These are phyloP conservation scores for Ostrea edulis DNA, from an alignment of 1,140 invertebrate species.

Conservation along the genomic window DNA sequence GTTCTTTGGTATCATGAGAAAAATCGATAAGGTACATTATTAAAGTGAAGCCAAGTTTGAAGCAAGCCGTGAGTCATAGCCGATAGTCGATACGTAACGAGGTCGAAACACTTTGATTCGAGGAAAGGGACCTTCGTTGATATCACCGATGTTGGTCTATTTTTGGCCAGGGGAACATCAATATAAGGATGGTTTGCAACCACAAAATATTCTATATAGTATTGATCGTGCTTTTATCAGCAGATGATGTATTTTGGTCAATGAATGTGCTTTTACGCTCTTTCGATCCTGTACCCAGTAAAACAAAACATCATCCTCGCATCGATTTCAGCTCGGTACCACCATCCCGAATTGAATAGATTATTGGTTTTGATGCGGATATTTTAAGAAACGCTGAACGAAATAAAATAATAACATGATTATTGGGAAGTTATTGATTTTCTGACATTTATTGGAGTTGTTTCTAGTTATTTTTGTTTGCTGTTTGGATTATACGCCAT, in stretches of 20 bases:
- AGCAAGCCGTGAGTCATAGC: slow-evolving; percentile 7
- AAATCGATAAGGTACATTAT: slow-evolving; percentile 19
- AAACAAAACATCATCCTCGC: not conserved
- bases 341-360: not conserved
- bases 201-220: slow-evolving; percentile 1
- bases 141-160: not conserved
- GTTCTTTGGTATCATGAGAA: not conserved
- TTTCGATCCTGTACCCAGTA: not conserved
- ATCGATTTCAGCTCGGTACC: not conserved
- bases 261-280: not conserved
- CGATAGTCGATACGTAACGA: slow-evolving; percentile 2
- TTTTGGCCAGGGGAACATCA: not conserved
- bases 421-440: not conserved
- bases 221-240: slow-evolving; percentile 3
- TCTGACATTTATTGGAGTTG: slow-evolving; percentile 19
- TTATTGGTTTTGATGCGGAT: not conserved
- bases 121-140: slow-evolving; percentile 7
- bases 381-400: not conserved
- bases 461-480: slow-evolving; percentile 25
- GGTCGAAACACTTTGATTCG: slow-evolving; percentile 7
- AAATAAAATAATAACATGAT: not conserved
- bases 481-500: not conserved
- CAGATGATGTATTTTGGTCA: not conserved
- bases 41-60: slow-evolving; percentile 29
- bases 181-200: slow-evolving; percentile 4